phyloP scores from a whole-genome alignment of 1,140 invertebrate genomes.

The Drosophila fuyamai region DNA sequence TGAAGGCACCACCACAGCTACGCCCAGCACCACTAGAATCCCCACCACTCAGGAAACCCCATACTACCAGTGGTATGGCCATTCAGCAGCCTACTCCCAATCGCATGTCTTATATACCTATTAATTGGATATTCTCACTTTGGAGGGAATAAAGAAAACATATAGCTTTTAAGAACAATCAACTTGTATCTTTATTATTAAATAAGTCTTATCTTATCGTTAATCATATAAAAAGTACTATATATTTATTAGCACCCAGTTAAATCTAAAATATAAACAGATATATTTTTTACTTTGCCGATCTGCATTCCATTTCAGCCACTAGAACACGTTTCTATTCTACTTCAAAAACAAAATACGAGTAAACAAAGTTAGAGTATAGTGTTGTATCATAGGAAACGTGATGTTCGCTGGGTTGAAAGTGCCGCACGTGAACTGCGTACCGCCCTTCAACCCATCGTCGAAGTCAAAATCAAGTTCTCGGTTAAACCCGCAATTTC shows the following conservation, averaged over 20 bases:
- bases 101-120: conserved; percentile 5
- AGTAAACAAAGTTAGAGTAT: conserved; percentile 1
- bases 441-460: neutral
- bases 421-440: conserved; percentile 2
- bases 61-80: conserved; percentile 7
- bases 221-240: too few species aligned
- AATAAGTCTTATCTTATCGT: too few species aligned
- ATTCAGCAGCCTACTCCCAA: conserved; percentile 1
- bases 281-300: neutral
- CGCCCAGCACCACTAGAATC: neutral
- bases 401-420: conserved; percentile 12
- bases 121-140: neutral
- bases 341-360: neutral
- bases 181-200: too few species aligned
- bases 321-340: conserved; percentile 10
- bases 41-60: neutral
- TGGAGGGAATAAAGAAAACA: neutral
- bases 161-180: neutral
- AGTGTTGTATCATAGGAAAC: conserved; percentile 28
- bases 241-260: too few species aligned
- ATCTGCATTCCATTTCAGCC: neutral
- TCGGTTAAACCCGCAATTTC: too few species aligned
- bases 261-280: neutral
- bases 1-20: neutral
- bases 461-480: conserved; percentile 7